phyloP scores from a whole-genome alignment of 23 tunicate genomes.

The Trididemnum miniatum region DNA sequence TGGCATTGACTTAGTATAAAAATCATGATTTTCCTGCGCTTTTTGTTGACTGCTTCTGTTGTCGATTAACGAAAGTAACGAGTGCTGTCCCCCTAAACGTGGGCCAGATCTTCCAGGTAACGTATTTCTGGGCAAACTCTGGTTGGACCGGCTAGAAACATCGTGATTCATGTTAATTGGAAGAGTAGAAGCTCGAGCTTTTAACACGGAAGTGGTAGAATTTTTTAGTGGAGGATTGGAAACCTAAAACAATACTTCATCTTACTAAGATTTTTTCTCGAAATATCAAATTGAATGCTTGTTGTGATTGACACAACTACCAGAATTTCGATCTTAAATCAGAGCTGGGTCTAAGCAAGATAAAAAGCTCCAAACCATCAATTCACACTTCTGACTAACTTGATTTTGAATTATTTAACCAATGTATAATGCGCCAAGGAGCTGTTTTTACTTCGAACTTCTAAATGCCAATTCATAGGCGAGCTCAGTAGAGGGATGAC shows the following conservation, averaged over 20 bases:
- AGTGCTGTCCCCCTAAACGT: not conserved
- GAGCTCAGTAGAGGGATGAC: too few species aligned
- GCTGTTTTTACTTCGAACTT: too few species aligned
- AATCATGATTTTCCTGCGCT: constrained; percentile 34
- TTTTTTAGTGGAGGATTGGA: not conserved
- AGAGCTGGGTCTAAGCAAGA: too few species aligned
- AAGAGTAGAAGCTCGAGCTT: not conserved
- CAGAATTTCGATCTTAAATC: too few species aligned
- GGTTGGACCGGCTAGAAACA: not conserved
- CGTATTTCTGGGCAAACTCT: not conserved
- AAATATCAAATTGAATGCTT: too few species aligned
- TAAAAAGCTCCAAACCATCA: too few species aligned
- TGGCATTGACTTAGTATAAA: constrained; percentile 28
- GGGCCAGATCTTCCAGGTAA: not conserved
- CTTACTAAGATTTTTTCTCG: too few species aligned
- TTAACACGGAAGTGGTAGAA: not conserved
- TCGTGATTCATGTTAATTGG: not conserved
- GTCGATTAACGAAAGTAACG: not conserved
- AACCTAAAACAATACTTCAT: not conserved
- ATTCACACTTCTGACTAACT: too few species aligned
- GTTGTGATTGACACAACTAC: too few species aligned
- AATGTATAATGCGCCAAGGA: too few species aligned
- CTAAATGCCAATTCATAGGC: too few species aligned
- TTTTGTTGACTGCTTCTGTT: not conserved
- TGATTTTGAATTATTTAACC: too few species aligned